These are phyloP conservation scores for Cerastis rubricosa DNA, from an alignment of 2,888 invertebrate genomes.

Conservation along the genomic window DNA sequence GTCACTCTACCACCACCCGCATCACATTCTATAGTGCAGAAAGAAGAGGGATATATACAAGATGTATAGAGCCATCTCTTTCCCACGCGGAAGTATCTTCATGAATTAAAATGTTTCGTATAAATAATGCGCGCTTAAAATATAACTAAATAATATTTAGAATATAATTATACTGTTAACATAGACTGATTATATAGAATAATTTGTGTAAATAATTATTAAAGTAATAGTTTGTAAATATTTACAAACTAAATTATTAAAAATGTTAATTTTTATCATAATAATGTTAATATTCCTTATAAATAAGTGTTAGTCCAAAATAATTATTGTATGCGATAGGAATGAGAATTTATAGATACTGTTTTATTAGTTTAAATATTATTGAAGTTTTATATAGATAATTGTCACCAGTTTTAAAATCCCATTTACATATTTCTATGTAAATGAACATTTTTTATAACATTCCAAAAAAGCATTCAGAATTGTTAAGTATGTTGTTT, in stretches of 20 bases:
- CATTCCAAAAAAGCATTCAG: background rate
- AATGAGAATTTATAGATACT: constrained; percentile 29
- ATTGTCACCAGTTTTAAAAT: background rate
- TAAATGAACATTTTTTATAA: background rate
- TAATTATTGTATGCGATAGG: constrained; percentile 46
- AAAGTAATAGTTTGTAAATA: constrained; percentile 72
- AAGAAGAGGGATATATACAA: background rate
- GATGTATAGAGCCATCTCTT: background rate
- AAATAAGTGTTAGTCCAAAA: constrained; percentile 67
- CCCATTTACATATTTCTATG: background rate
- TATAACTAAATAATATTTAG: constrained; percentile 46
- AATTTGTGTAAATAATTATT: constrained; percentile 71
- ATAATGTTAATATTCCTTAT: constrained; percentile 64
- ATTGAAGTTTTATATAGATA: constrained; percentile 11
- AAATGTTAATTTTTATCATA: constrained; percentile 62
- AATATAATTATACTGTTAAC: constrained; percentile 77
- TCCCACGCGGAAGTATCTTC: background rate
- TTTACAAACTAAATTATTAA: constrained; percentile 65
- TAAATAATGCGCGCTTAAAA: constrained; percentile 50
- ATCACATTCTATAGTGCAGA: background rate
- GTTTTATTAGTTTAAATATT: constrained; percentile 21
- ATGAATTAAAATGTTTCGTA: background rate
- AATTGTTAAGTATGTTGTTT: background rate
- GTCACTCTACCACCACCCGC: background rate
- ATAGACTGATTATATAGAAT: constrained; percentile 87